phyloP scores from a whole-genome alignment of 2,113 vertebrate species.

The Toxostoma redivivum region DNA sequence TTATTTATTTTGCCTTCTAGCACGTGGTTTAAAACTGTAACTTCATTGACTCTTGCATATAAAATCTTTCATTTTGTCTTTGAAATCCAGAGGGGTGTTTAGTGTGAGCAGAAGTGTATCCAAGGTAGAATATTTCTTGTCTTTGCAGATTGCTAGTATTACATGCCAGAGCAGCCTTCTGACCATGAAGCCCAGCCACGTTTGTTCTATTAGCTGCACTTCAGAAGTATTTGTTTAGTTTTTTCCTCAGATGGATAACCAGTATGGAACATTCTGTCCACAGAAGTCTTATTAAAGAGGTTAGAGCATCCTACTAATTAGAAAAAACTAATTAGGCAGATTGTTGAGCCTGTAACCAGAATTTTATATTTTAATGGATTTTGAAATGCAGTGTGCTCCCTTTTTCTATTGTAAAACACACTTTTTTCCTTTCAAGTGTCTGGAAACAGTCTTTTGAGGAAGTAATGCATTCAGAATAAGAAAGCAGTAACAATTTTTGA shows the following conservation, averaged over 20 bases:
- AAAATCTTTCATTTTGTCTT: background rate
- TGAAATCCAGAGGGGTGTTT: background rate
- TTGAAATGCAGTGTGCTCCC: background rate
- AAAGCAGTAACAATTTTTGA: background rate
- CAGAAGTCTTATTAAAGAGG: constrained; percentile 64
- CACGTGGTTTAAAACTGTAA: background rate
- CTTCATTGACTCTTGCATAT: background rate
- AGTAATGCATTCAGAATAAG: background rate
- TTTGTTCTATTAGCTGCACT: constrained; percentile 59
- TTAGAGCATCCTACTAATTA: constrained; percentile 65
- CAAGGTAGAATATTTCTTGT: background rate
- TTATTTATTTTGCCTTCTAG: background rate
- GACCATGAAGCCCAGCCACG: constrained; percentile 21
- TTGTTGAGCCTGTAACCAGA: constrained; percentile 59
- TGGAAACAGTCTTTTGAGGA: background rate
- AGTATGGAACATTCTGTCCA: constrained; percentile 68
- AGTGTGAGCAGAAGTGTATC: background rate
- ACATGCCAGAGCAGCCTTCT: constrained; percentile 12
- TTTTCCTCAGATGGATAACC: constrained; percentile 63
- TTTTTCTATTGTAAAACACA: constrained; percentile 10
- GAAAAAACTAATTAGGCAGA: constrained; percentile 64
- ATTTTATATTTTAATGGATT: constrained; percentile 59
- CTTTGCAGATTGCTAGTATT: background rate
- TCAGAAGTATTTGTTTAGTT: constrained; percentile 43
- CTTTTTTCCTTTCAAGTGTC: background rate